A percentile compares a stretch with the other conserved stretches of the same genome.
These are phyloP conservation scores for Falco columbarius DNA, from an alignment of 2,797 vertebrate species.

Conservation along the genomic window DNA sequence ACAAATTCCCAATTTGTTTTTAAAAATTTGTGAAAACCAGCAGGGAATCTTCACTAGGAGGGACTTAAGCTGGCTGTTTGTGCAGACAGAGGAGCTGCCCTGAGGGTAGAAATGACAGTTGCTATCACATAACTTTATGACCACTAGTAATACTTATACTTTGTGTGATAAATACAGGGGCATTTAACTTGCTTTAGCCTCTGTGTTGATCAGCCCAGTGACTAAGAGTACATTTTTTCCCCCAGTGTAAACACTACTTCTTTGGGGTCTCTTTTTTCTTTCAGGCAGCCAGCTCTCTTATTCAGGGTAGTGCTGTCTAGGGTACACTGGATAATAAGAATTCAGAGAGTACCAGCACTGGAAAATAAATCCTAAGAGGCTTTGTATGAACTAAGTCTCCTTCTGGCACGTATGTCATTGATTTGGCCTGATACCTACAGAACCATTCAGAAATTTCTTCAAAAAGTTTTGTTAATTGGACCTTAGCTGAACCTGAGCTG, in stretches of 20 bases:
- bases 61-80: background rate
- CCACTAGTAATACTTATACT: background rate
- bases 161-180: background rate
- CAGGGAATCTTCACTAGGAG: background rate
- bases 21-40: slow-evolving; percentile 30
- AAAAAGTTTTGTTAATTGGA: background rate
- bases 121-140: background rate
- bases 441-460: background rate
- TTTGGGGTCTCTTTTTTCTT: background rate
- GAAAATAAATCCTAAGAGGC: background rate
- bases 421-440: background rate
- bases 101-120: background rate
- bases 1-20: slow-evolving; percentile 20
- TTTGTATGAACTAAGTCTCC: background rate
- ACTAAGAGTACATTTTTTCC: background rate
- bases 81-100: background rate
- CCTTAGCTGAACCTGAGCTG: background rate
- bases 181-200: background rate
- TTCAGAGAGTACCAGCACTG: background rate
- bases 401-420: background rate
- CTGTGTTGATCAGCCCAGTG: background rate
- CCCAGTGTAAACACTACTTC: background rate
- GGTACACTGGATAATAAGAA: background rate
- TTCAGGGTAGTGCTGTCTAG: background rate
- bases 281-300: background rate